A percentile compares a stretch with the other conserved stretches of the same genome.
These are phyloP conservation scores for Temnothorax longispinosus DNA, from an alignment of 1,140 invertebrate genomes.

Conservation along the genomic window DNA sequence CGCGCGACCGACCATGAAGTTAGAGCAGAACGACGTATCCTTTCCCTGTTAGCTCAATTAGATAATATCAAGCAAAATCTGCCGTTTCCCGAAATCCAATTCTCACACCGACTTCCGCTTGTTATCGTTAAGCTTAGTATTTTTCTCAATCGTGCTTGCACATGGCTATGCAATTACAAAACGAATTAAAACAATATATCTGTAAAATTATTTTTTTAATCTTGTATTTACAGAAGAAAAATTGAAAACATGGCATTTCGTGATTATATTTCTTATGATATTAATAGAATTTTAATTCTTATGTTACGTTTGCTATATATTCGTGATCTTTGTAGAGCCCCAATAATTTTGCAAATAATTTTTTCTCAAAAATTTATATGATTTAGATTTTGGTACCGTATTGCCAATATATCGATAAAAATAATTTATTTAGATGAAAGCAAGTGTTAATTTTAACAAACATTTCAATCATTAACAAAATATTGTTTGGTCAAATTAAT, in stretches of 20 bases:
- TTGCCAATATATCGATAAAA: background rate
- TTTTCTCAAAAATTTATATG: background rate
- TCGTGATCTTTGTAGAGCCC: background rate
- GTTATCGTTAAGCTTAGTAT: slow-evolving; percentile 37
- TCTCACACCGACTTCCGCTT: slow-evolving; percentile 61
- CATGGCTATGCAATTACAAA: background rate
- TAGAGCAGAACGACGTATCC: slow-evolving; percentile 77
- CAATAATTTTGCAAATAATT: background rate
- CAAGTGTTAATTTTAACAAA: background rate
- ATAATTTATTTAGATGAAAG: background rate
- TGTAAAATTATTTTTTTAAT: background rate
- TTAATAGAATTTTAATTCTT: background rate
- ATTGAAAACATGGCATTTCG: background rate
- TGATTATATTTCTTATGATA: background rate
- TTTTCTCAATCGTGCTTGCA: slow-evolving; percentile 2
- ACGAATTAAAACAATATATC: background rate
- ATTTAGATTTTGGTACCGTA: background rate
- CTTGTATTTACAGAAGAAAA: background rate
- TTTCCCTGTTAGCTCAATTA: slow-evolving; percentile 75
- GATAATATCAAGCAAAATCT: slow-evolving; percentile 77
- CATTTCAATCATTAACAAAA: background rate
- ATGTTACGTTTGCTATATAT: background rate
- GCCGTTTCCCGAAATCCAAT: slow-evolving; percentile 72
- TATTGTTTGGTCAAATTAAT: background rate
- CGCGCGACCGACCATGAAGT: slow-evolving; percentile 79